Percentiles rank a stretch among this genome's conserved stretches.
phyloP scores from a whole-genome alignment of 1,140 invertebrate genomes.

The Lycorma delicatula region DNA sequence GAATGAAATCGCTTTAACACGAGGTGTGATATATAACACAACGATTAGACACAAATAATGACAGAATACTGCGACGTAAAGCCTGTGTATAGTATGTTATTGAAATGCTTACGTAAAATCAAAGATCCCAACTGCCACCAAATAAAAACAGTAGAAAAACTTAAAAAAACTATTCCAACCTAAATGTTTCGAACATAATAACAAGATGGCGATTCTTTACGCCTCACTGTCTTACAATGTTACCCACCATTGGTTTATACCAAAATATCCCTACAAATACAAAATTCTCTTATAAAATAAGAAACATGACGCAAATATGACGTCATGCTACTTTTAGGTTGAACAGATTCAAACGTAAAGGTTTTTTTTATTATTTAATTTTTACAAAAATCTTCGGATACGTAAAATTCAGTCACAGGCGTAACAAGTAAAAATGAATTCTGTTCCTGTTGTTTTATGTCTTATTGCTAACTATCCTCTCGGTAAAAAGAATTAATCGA shows the following conservation, averaged over 20 bases:
- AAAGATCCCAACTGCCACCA: background rate
- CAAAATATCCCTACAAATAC: constrained; percentile 3
- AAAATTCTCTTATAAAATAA: constrained; percentile 3
- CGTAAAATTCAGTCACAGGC: too few species aligned
- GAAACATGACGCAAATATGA: constrained; percentile 11
- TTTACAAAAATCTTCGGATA: too few species aligned
- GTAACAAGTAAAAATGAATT: too few species aligned
- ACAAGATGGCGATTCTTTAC: constrained; percentile 25
- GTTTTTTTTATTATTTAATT: too few species aligned
- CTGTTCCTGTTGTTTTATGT: too few species aligned
- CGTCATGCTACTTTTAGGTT: background rate
- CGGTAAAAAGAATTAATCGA: too few species aligned
- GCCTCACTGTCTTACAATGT: constrained; percentile 2
- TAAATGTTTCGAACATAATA: constrained; percentile 28
- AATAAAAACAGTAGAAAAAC: constrained; percentile 18
- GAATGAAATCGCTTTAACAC: constrained; percentile 1
- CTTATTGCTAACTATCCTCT: too few species aligned
- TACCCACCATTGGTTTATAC: background rate
- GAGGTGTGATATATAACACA: constrained; percentile 8
- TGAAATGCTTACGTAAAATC: constrained; percentile 9
- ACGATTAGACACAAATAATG: too few species aligned
- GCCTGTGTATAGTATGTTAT: background rate
- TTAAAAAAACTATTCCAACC: constrained; percentile 17
- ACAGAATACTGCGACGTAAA: background rate
- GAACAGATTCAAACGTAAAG: too few species aligned